Evolutionary conservation across 1,140 invertebrate species (phyloP), one percentile per base, ranked within the genome.

Genomic region (Hormaphis cornu): DNA sequence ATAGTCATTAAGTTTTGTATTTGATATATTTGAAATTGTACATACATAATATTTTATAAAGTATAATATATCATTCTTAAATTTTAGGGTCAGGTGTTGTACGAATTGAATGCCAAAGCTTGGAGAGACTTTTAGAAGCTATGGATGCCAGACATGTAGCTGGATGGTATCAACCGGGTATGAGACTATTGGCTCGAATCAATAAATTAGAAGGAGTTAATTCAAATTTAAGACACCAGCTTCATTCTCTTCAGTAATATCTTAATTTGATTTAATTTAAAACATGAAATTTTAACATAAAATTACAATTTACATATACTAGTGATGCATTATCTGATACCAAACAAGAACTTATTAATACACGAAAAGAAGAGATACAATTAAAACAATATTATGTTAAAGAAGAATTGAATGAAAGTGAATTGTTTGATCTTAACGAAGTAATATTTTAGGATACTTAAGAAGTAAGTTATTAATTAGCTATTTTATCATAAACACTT

Each of bases 91-190:
- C 77, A 70, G 81, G 78, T 70, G 72, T 71, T n/a, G 77, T 80
- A 35, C 74, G 71, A 44, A 81, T 84, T 63, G 82, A 83, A 59
- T 85, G 84, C 3, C 77, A 80, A 59, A 81, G 81, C 30, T 76
- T 86, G 71, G 85, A 86, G 73, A 78, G 79, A 70, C 74, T 87
- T 37, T 73, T 87, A 10, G 79, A 82, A 73, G 83, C 84, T 40
- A 80, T 89, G 76, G 86, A 88, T 74, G 82, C 83, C 1, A 80
- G 87, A 42, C 86, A 87, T 75, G 77, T 86, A 16, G 83, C 86
- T 42, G 87, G 87, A 9, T 89, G 87, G 86, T 88, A 87, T 75
- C 85, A 87, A 73, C 86, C 87, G 18, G 86, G 86, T 3, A 88
- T 88, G 85, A 78, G 85, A 73, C 80, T 87, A 12, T 83, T 87